Evolutionary conservation across 2,888 invertebrate genomes (phyloP), one percentile per base, ranked within the genome.

Genomic region (Oxystoma pomonae): DNA sequence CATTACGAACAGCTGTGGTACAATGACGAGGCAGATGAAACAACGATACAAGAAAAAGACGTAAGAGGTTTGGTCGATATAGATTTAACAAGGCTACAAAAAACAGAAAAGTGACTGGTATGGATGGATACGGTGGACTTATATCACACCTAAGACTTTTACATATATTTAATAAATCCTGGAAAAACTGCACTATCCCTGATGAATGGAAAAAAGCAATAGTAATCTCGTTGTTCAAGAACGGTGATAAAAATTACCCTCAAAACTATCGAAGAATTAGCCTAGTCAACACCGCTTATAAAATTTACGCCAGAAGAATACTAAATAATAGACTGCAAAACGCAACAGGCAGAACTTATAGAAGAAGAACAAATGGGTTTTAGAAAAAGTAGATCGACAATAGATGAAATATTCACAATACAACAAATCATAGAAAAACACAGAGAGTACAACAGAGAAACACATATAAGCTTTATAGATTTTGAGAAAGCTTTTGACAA

Each of bases 371-470:
- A 50, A n/a, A 50, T 50, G 50, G 50, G 50, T 50, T 50, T 50
- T n/a, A 50, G 50, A 50, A 50, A 50, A 50, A 9, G n/a, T 50
- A 50, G 50, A 50, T 50, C 50, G 9, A 50, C 50, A 9, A 50
- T 50, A 50, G 9, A 50, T 50, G n/a, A n/a, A n/a, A n/a, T n/a
- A n/a, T n/a, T n/a, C n/a, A n/a, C n/a, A n/a, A n/a, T n/a, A n/a
- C n/a, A n/a, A 50, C 50, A 50, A 50, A 50, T 50, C 50, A 50
- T 50, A 50, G 50, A n/a, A 9, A n/a, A 50, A 12, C 50, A 50
- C 50, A 50, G 50, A 50, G 50, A 50, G n/a, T 50, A 50, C 50
- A 50, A n/a, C n/a, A n/a, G n/a, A n/a, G n/a, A n/a, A n/a, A n/a
- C n/a, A 50, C 50, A 50, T 50, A n/a, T 12, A 50, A 50, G 50